Evolutionary conservation across 2,888 invertebrate genomes (phyloP), one percentile per base, ranked within the genome.

Genomic region (Fragum sueziense): DNA sequence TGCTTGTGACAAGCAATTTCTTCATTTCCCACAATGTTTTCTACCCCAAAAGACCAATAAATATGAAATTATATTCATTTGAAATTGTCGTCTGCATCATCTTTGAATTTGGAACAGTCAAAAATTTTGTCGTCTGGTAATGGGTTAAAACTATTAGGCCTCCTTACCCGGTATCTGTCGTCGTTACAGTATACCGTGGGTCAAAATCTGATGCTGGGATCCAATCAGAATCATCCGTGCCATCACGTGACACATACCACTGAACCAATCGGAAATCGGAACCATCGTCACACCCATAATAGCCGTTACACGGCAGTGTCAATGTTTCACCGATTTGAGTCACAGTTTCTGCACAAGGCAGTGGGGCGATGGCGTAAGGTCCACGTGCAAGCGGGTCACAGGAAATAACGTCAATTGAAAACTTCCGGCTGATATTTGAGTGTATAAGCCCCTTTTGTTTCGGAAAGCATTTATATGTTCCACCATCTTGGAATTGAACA

Each of bases 381-480:
- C 82, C 82, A 25, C 82, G 69, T 34, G 79, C 82, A 2, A 82
- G 54, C 22, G 34, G 54, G 69, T 82, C 82, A 51, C 82, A 82
- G 0, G 73, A 57, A 22, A 70, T 33, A 9, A 79, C 70, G 1
- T 69, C 47, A 17, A 80, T 14, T 3, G 68, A 27, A 37, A 70
- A 80, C 6, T 74, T 47, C 25, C 57, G 41, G 22, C 51, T 61
- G 17, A 72, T 34, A 25, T 72, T 41, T 22, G n/a, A 9, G 20
- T 37, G 47, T 11, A 33, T 20, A 11, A 51, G 62, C 3, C 25
- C 62, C 20, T 41, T 37, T 52, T 51, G 31, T 37, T 31, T 31
- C 2, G 52, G 33, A 20, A 20, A 34, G 51, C 76, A 76, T 27
- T 47, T 71, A n/a, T 72, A 76, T 3, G 54, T 31, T 29, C 76